Evolutionary conservation across 2,888 invertebrate species (phyloP).

Genomic region (Pyrrhosoma nymphula): DNA sequence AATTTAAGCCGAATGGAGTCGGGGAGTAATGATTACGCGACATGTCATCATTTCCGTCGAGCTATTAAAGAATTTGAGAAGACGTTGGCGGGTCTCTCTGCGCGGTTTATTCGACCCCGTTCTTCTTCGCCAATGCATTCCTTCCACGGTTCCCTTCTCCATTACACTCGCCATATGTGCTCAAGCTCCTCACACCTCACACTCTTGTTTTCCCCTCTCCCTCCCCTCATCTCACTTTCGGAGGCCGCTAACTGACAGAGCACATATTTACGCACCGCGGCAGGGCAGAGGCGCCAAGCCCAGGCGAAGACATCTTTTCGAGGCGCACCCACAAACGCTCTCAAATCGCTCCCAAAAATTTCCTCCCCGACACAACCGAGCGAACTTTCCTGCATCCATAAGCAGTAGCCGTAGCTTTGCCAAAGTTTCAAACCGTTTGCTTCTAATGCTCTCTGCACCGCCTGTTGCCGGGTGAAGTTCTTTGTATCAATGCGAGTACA

Average conservation of each 20-base stretch:
- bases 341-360: neutral
- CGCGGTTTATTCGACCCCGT: no score
- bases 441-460: neutral
- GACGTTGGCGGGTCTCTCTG: no score
- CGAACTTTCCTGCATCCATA: neutral
- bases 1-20: no score
- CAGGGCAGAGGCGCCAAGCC: neutral
- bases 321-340: neutral
- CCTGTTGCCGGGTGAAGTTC: neutral
- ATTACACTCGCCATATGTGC: neutral
- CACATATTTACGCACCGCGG: neutral
- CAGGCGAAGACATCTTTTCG: neutral
- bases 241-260: slow-evolving; percentile 19
- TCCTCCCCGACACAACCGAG: neutral
- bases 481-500: neutral
- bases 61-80: no score
- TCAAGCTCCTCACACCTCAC: neutral
- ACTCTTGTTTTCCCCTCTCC: neutral
- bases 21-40: no score
- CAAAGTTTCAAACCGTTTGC: neutral
- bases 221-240: neutral
- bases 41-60: no score
- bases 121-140: neutral
- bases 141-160: neutral
- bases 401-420: neutral